Percentiles rank a stretch among this genome's conserved stretches.
Evolutionary conservation across 2,888 invertebrate genomes (phyloP).

Genomic region (Saturnia japonica): DNA sequence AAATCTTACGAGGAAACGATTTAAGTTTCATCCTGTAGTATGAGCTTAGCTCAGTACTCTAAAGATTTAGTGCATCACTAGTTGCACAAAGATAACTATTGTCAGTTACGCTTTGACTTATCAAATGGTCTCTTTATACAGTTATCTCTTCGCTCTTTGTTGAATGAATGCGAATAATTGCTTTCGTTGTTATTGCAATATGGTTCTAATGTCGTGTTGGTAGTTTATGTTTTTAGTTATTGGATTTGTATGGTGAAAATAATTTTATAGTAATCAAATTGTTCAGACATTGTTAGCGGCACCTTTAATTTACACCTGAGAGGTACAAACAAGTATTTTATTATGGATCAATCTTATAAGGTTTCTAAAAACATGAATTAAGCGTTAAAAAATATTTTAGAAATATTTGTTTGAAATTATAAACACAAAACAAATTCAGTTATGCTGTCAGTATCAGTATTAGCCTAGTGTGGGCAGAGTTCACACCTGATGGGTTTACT

Average conservation of each 20-base stretch:
- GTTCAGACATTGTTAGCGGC: slow-evolving; percentile 40
- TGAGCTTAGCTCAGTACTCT: slow-evolving; percentile 57
- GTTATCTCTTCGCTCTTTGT: slow-evolving; percentile 56
- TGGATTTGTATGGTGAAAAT: slow-evolving; percentile 55
- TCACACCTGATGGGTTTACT: slow-evolving; percentile 76
- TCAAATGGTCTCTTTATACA: slow-evolving; percentile 71
- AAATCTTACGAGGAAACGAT: slow-evolving; percentile 51
- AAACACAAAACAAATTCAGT: slow-evolving; percentile 15
- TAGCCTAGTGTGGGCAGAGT: slow-evolving; percentile 50
- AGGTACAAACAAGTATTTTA: slow-evolving; percentile 41
- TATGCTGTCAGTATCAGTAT: slow-evolving; percentile 45
- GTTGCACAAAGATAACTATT: slow-evolving; percentile 72
- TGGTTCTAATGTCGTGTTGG: slow-evolving; percentile 63
- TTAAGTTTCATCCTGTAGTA: slow-evolving; percentile 51
- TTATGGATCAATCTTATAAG: slow-evolving; percentile 18
- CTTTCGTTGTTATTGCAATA: slow-evolving; percentile 63
- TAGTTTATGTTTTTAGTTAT: slow-evolving; percentile 71
- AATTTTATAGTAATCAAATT: slow-evolving; percentile 46
- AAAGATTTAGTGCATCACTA: slow-evolving; percentile 76
- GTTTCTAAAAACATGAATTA: background rate
- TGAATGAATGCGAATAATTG: slow-evolving; percentile 70
- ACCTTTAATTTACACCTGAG: slow-evolving; percentile 26
- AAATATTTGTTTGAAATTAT: background rate
- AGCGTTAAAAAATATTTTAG: no score
- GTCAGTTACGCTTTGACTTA: slow-evolving; percentile 68